Conservation (phyloP, 2,113 vertebrate species). For the Barbus barbus region DNA sequence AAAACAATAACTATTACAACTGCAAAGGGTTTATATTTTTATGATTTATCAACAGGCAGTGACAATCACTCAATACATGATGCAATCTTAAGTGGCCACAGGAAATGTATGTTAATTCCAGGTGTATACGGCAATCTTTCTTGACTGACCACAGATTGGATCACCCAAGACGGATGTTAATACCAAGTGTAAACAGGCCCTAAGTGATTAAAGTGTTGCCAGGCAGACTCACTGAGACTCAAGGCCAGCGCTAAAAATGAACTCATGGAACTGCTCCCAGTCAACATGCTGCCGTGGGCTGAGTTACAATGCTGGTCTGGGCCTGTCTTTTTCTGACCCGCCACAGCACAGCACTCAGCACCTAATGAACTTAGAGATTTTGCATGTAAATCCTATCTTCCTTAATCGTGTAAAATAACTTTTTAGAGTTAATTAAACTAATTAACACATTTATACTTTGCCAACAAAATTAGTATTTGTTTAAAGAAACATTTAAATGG, state of each 20-base stretch:
- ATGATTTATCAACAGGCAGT: not conserved
- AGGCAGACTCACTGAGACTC: conserved; percentile 78
- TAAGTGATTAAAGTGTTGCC: conserved; percentile 67
- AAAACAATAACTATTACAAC: not conserved
- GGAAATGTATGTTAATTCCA: not conserved
- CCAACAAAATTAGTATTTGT: too few species aligned
- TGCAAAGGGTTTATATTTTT: not conserved
- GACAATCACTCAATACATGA: not conserved
- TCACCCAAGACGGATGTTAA: not conserved
- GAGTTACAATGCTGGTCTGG: conserved; percentile 78
- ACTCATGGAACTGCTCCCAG: conserved; percentile 76
- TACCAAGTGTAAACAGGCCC: conserved; percentile 32
- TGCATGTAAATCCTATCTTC: not conserved
- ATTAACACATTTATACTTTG: not conserved
- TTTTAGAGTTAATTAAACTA: too few species aligned
- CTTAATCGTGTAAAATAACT: not conserved
- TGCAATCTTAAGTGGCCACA: not conserved
- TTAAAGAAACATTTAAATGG: not conserved
- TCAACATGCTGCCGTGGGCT: conserved; percentile 77
- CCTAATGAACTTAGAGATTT: conserved; percentile 18
- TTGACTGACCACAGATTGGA: not conserved
- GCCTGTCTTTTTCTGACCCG: conserved; percentile 60
- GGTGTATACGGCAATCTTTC: not conserved
- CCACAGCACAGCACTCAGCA: not conserved
- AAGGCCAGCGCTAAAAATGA: conserved; percentile 82